Evolutionary conservation across 2,113 vertebrate species (phyloP).

Genomic region (Prinia subflava): DNA sequence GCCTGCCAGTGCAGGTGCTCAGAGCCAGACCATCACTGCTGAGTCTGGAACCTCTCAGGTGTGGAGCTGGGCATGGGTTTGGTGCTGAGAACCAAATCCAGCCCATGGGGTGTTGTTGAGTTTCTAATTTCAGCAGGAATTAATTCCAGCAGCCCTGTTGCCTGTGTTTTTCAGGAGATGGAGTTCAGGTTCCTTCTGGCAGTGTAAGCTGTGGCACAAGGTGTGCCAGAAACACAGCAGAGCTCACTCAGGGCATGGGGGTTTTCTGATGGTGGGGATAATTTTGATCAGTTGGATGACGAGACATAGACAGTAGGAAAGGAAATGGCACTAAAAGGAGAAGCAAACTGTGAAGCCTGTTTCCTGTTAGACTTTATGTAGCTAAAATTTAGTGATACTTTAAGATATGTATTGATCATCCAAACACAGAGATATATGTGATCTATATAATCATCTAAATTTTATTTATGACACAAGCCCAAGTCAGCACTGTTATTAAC

Average conservation of each 20-base stretch:
- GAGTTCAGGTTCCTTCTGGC: neutral
- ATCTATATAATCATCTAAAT: neutral
- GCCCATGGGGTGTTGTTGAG: neutral
- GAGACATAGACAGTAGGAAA: neutral
- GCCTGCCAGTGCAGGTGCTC: neutral
- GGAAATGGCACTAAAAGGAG: neutral
- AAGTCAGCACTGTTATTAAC: neutral
- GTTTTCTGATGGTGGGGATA: neutral
- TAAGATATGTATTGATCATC: neutral
- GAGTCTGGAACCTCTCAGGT: neutral
- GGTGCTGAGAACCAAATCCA: neutral
- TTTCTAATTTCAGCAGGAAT: neutral
- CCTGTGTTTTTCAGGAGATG: neutral
- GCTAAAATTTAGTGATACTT: neutral
- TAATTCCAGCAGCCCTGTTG: neutral
- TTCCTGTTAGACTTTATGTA: neutral
- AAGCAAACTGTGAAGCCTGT: neutral
- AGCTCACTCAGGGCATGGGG: fast-evolving
- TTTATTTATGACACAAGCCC: neutral
- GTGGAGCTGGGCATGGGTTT: neutral
- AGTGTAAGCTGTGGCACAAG: neutral
- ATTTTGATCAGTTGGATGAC: neutral
- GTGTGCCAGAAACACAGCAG: neutral
- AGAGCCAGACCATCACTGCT: fast-evolving
- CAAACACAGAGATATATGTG: neutral